phyloP scores from a whole-genome alignment of 92 coral and sea anemone genomes.

The Actinostola sp. region DNA sequence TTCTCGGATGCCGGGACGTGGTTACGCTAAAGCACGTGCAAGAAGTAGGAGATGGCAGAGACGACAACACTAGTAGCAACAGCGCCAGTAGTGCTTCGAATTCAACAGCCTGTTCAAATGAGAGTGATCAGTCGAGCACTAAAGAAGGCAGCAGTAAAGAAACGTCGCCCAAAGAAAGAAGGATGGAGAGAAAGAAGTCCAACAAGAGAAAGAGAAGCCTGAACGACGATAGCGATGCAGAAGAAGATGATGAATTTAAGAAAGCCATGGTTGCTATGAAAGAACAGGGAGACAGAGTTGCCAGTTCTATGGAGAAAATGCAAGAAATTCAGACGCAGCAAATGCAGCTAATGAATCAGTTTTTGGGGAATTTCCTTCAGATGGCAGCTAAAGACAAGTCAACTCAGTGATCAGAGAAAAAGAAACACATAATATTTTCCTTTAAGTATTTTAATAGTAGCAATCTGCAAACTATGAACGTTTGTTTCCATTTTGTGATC shows the following conservation, averaged over 20 bases:
- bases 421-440: too few species aligned
- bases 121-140: too few species aligned
- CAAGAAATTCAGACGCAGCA: not conserved
- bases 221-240: too few species aligned
- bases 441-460: too few species aligned
- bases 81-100: conserved; percentile 17
- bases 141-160: too few species aligned
- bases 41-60: conserved; percentile 24
- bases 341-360: conserved; percentile 4
- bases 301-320: conserved; percentile 15
- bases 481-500: too few species aligned
- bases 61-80: not conserved
- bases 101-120: conserved; percentile 2
- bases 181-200: conserved; percentile 26
- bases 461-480: too few species aligned
- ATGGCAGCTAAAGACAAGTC: conserved; percentile 7
- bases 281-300: conserved; percentile 7
- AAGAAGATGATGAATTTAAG: conserved; percentile 3
- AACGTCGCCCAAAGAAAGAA: not conserved
- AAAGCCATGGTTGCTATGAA: not conserved
- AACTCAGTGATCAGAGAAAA: too few species aligned
- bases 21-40: conserved; percentile 37
- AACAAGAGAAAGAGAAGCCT: conserved; percentile 15
- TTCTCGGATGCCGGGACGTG: conserved; percentile 39
- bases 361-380: conserved; percentile 17